Base-by-base conservation (phyloP, 2,888 invertebrate species). In the Drosophila longiperda region DNA sequence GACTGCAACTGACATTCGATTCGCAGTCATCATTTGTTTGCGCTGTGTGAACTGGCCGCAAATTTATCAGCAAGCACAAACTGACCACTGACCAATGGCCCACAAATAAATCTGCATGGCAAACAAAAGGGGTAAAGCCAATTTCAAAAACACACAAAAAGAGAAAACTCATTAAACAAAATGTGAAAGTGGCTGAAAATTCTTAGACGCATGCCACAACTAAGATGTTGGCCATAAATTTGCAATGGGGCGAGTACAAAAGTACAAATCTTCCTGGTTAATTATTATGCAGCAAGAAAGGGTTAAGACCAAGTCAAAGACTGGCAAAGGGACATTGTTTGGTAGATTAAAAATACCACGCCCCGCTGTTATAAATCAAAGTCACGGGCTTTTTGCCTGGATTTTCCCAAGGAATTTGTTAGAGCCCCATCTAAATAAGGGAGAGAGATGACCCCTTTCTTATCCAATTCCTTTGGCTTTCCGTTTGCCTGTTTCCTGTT, bases 401-500 rank as follows among this genome's bases (percentile, higher is more conserved):
- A 88, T 90, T 88, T 86, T 68, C 69, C 73, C 61, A 82, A 89
- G 89, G 87, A 90, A 90, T 90, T 86, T 86, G 90, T 87, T 23
- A 68, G 66, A 55, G 15, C n/a, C 60, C 62, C 75, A 68, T 32
- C 42, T 29, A 53, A n/a, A 26, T 48, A 60, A 65, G 53, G 54
- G 52, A 53, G 33, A 12, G 55, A 59, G 58, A 57, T 38, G 34
- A 3, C 32, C 15, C 40, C 60, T 54, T 45, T 45, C 20, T 12
- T 15, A 8, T 23, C 12, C 9, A 38, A 42, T 32, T 50, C 55
- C 32, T 58, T 57, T 71, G 53, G 49, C 65, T 64, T 75, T 54
- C 64, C 59, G 66, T 66, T 40, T 8, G 40, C 32, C 20, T 45
- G 42, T 57, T 80, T 88, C 87, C 89, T 80, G 85, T 90, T 90